These are phyloP conservation scores for Caerostris extrusa DNA, from an alignment of 1,140 invertebrate species.

Conservation along the genomic window DNA sequence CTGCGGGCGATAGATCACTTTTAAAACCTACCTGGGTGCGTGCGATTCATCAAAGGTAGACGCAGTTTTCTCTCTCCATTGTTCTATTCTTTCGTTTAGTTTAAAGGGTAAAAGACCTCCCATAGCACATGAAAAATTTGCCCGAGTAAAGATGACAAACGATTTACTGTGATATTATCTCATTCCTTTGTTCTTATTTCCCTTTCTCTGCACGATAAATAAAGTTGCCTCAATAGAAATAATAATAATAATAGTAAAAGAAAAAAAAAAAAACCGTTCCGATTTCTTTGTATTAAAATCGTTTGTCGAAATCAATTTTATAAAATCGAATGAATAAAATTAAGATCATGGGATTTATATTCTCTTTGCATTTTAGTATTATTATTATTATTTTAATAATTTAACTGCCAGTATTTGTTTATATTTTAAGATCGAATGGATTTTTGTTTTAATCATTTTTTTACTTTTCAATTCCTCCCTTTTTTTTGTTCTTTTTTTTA, in stretches of 20 bases:
- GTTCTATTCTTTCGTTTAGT: constrained; percentile 45
- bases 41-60: constrained; percentile 52
- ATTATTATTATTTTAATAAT: not conserved
- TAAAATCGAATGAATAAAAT: not conserved
- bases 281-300: constrained; percentile 21
- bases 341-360: not conserved
- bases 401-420: not conserved
- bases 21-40: constrained; percentile 15
- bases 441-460: not conserved
- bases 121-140: constrained; percentile 27
- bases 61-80: constrained; percentile 6
- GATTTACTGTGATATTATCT: constrained; percentile 55
- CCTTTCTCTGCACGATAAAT: constrained; percentile 5
- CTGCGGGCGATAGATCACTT: constrained; percentile 17
- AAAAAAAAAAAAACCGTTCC: not conserved
- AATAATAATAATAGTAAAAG: too few species aligned
- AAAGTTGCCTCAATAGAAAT: not conserved
- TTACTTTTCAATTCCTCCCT: not conserved
- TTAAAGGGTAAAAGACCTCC: constrained; percentile 53
- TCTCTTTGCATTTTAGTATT: not conserved
- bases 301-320: constrained; percentile 41
- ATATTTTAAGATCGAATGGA: not conserved
- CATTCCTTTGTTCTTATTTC: constrained; percentile 36
- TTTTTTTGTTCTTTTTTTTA: too few species aligned
- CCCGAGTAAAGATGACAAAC: constrained; percentile 36